Evolutionary conservation across 2,797 vertebrate genomes (phyloP).

Genomic region (Paramormyrops hopkinsi): DNA sequence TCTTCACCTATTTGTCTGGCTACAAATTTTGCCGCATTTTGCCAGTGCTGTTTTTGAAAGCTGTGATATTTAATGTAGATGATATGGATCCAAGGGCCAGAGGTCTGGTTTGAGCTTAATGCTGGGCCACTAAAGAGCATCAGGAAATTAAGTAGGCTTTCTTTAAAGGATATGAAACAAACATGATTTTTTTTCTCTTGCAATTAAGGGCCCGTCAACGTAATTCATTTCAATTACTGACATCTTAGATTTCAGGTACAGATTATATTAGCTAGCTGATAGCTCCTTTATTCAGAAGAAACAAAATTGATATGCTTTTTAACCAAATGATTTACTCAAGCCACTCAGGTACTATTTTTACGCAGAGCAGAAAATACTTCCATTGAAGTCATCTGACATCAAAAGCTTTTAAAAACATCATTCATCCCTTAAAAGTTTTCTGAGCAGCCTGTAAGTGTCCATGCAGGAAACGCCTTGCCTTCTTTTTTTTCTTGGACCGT

Average conservation of each 20-base stretch:
- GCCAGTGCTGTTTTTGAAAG: neutral
- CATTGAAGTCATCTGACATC: neutral
- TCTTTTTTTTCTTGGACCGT: neutral
- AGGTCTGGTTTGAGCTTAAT: neutral
- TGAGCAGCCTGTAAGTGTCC: neutral
- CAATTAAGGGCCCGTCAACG: neutral
- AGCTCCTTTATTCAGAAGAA: neutral
- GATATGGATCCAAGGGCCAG: neutral
- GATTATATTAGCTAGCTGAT: neutral
- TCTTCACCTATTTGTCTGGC: neutral
- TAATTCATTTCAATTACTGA: neutral
- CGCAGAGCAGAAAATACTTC: neutral
- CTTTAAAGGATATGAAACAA: neutral
- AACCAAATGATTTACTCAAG: constrained; percentile 2
- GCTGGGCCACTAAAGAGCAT: neutral
- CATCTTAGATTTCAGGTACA: neutral
- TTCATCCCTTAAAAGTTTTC: neutral
- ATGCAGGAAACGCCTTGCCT: neutral
- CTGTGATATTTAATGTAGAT: neutral
- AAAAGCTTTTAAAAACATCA: constrained; percentile 10
- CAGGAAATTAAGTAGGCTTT: neutral
- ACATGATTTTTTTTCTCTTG: neutral
- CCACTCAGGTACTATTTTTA: neutral
- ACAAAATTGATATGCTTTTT: neutral
- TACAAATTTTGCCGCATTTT: neutral